Evolutionary conservation across 2,113 vertebrate species (phyloP).

Genomic region (Saguinus imperator): DNA sequence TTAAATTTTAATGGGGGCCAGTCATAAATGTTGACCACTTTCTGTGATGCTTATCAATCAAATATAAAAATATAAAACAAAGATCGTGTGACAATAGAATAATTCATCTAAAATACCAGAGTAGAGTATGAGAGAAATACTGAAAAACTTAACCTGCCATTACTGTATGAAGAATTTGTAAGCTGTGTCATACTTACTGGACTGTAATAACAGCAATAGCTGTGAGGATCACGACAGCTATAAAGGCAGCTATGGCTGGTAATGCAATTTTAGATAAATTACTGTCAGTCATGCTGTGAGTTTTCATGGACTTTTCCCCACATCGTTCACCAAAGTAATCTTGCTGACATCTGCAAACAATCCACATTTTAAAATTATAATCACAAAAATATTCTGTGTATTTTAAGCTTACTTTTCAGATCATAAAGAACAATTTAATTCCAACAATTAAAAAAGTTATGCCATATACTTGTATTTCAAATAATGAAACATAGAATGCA

Average conservation of each 20-base stretch:
- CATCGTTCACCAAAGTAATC: constrained; percentile 88
- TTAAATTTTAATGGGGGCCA: not conserved
- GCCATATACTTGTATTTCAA: not conserved
- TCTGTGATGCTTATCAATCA: not conserved
- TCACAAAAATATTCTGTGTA: not conserved
- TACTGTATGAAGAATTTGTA: not conserved
- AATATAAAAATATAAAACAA: not conserved
- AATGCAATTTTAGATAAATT: constrained; percentile 81
- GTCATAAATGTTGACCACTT: not conserved
- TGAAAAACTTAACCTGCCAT: not conserved
- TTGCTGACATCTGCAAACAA: constrained; percentile 82
- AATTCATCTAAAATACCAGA: not conserved
- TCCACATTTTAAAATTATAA: constrained; percentile 23
- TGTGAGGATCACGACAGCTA: constrained; percentile 74
- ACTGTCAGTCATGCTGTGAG: constrained; percentile 74
- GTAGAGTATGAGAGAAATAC: not conserved
- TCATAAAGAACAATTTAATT: not conserved
- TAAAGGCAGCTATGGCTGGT: constrained; percentile 78
- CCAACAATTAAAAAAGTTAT: not conserved
- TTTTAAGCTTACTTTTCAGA: not conserved
- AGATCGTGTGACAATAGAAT: not conserved
- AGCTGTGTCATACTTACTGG: constrained; percentile 81
- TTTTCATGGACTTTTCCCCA: constrained; percentile 86
- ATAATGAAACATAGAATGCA: constrained; percentile 53
- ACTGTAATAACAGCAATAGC: constrained; percentile 76